Evolutionary conservation across 1,140 invertebrate genomes (phyloP), one percentile per base, ranked within the genome.

Genomic region (Episyrphus balteatus): DNA sequence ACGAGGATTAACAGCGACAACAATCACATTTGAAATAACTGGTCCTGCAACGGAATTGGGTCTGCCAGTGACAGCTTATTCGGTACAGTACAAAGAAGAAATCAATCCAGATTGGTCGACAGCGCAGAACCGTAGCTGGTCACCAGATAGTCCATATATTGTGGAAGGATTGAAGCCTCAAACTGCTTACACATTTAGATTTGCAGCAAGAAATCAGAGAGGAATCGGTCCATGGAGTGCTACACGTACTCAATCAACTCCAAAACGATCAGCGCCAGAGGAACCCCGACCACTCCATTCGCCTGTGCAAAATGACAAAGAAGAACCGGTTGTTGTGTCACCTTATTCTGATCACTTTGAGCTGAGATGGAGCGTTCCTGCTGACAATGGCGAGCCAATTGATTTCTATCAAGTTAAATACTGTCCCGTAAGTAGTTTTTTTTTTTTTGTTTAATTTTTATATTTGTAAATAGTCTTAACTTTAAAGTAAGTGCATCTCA

Each of bases 341-440:
- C 53, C 76, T 30, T 90, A 79, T 66, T 79, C 78, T 21, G 80
- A 88, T 69, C 79, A 80, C 56, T 91, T 82, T 62, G 82, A 91
- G 60, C 58, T 92, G 2, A 74, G 78, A 56, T 94, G 90, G 89
- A 79, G 76, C 46, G 78, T 83, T 32, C 88, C 89, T 0, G 77
- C 80, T 12, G 83, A 93, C 60, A 94, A 94, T 69, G 91, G 91
- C 3, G 85, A 89, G 69, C 81, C 80, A 3, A 92, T 95, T 56
- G 82, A 90, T 55, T 72, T 73, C 58, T 95, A 92, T 70, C 73
- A 82, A 62, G 77, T 95, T 42, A 81, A 74, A 56, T 88, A 82
- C 61, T 91, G 87, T 62, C 75, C 78, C 54, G 86, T 88, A 74
- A 79, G 79, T 76, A 41, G 1, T 45, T 45, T 33, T 38, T 37